Evolutionary conservation across 2,888 invertebrate genomes (phyloP), one percentile per base, ranked within the genome.

Genomic region (Sthenelais limicola): DNA sequence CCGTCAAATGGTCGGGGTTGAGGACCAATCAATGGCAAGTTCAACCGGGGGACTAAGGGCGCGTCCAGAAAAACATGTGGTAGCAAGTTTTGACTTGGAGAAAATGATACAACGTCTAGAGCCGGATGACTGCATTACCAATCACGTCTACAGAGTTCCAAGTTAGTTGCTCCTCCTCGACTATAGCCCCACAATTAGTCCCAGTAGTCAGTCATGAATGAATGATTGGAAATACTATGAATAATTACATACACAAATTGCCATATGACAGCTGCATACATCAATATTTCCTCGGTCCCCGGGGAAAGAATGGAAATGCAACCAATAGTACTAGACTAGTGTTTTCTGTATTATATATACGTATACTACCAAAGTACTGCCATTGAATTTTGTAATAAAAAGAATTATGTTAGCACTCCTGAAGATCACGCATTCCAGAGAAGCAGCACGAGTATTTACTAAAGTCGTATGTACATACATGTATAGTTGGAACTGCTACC

Each of bases 131-230:
- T 28, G 28, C 32, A 71, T 75, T 33, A 35, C 48, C 4, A 67
- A 73, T 48, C 75, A 75, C 49, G 68, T 71, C 54, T 43, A 5
- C n/a, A n/a, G n/a, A n/a, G n/a, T n/a, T n/a, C n/a, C n/a, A n/a
- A n/a, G n/a, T n/a, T n/a, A n/a, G n/a, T n/a, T n/a, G n/a, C n/a
- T n/a, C n/a, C n/a, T n/a, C n/a, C n/a, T n/a, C n/a, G n/a, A n/a
- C n/a, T n/a, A n/a, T n/a, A n/a, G n/a, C n/a, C n/a, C n/a, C n/a
- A n/a, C n/a, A n/a, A n/a, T n/a, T n/a, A n/a, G n/a, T n/a, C n/a
- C n/a, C n/a, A n/a, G n/a, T n/a, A n/a, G n/a, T n/a, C n/a, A n/a
- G n/a, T n/a, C n/a, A n/a, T n/a, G n/a, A n/a, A n/a, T n/a, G n/a
- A n/a, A n/a, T n/a, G n/a, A n/a, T n/a, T n/a, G n/a, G n/a, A n/a